A percentile compares a stretch with the other conserved stretches of the same genome.
Conservation (phyloP, 2,113 vertebrate species). For the Fukomys damarensis region DNA sequence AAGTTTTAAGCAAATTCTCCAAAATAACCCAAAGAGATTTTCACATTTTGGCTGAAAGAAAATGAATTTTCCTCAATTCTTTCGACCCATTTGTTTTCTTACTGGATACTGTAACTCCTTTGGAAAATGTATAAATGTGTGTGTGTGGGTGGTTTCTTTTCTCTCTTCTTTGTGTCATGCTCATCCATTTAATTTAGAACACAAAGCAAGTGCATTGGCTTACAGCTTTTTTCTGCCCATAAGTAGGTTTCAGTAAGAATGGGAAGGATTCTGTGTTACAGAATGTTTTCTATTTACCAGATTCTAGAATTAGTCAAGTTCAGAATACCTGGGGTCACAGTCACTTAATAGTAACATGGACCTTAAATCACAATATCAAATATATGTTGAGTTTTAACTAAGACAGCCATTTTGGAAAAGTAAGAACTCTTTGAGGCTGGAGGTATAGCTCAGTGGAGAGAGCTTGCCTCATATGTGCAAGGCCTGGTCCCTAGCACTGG, state of each 20-base stretch:
- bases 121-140: conserved; percentile 25
- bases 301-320: conserved; percentile 45
- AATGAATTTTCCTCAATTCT: conserved; percentile 28
- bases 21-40: conserved; percentile 30
- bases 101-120: not conserved
- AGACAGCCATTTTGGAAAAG: conserved; percentile 57
- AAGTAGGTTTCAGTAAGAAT: conserved; percentile 4
- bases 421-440: not conserved
- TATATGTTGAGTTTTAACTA: conserved; percentile 53
- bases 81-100: conserved; percentile 44
- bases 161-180: too few relatives aligned
- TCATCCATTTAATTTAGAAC: too few relatives aligned
- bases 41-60: conserved; percentile 24
- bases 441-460: not conserved
- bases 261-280: conserved; percentile 29
- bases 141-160: not conserved
- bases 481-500: not conserved
- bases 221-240: not conserved
- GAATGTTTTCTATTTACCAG: not conserved
- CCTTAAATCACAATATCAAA: conserved; percentile 15
- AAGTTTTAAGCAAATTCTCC: conserved; percentile 41
- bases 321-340: not conserved
- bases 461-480: not conserved
- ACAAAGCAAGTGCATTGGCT: conserved; percentile 18
- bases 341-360: conserved; percentile 49